A percentile compares a stretch with the other conserved stretches of the same genome.
Conservation (phyloP, 2,888 invertebrate genomes). For the Trachelus stipa region DNA sequence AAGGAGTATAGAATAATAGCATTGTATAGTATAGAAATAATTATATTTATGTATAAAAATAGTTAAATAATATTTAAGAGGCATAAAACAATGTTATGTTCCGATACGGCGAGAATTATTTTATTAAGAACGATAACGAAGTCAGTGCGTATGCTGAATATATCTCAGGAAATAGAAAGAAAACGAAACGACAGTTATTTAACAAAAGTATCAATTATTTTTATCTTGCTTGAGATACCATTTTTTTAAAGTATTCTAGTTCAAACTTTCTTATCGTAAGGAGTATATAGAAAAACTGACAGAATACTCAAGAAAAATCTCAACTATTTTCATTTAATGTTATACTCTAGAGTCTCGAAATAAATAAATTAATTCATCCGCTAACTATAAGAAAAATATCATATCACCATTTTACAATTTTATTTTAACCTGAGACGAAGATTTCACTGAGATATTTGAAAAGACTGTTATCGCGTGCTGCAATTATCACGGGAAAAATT, state of each 20-base stretch:
- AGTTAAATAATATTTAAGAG: constrained; percentile 11
- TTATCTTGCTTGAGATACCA: not conserved
- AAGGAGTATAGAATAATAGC: constrained; percentile 29
- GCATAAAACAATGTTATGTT: constrained; percentile 1
- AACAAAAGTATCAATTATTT: not conserved
- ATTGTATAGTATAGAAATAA: constrained; percentile 22
- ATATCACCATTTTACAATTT: not conserved
- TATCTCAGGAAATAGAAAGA: constrained; percentile 7
- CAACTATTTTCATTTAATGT: not conserved
- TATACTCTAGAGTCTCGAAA: not conserved
- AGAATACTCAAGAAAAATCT: not conserved
- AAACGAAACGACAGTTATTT: not conserved
- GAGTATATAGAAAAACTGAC: not conserved
- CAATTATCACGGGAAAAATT: not conserved
- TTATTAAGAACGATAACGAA: constrained; percentile 1
- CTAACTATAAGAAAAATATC: not conserved
- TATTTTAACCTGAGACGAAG: not conserved
- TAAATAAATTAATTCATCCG: not conserved
- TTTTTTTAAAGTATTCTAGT: not conserved
- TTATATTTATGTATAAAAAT: constrained; percentile 42
- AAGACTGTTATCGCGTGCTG: not conserved
- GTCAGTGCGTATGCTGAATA: not conserved
- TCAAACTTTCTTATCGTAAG: not conserved
- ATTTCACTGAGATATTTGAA: not conserved
- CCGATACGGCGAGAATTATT: constrained; percentile 4